These are phyloP conservation scores for Drosophila tripunctata DNA, from an alignment of 2,888 invertebrate species.

Conservation along the genomic window DNA sequence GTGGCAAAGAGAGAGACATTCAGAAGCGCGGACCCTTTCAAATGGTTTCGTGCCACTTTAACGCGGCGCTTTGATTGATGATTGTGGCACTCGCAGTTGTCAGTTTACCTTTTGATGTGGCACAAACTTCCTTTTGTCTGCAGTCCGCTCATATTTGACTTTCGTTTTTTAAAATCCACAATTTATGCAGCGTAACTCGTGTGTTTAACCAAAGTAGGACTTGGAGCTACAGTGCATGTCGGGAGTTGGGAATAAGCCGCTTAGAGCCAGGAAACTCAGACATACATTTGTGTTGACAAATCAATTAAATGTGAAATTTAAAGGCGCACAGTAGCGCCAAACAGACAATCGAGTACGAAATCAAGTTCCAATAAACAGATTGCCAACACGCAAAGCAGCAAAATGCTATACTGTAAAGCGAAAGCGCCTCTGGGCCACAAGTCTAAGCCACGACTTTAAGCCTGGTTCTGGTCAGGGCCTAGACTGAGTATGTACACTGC, in stretches of 20 bases:
- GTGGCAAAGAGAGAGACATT: constrained; percentile 3
- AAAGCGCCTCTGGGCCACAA: background rate
- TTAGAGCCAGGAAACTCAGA: constrained; percentile 54
- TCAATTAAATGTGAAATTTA: constrained; percentile 80
- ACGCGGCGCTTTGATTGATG: constrained; percentile 63
- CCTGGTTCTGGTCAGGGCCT: constrained; percentile 25
- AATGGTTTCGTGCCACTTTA: constrained; percentile 45
- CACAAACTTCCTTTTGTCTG: constrained; percentile 28
- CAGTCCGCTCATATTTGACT: constrained; percentile 31
- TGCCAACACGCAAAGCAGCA: constrained; percentile 35
- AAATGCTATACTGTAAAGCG: too few species aligned
- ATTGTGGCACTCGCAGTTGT: constrained; percentile 62
- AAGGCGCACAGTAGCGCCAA: constrained; percentile 65
- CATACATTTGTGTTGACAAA: constrained; percentile 78
- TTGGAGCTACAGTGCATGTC: constrained; percentile 36
- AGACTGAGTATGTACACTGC: constrained; percentile 31
- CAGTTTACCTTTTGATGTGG: constrained; percentile 63
- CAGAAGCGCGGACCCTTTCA: constrained; percentile 27
- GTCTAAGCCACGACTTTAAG: background rate
- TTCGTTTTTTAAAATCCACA: constrained; percentile 69
- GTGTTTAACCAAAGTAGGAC: constrained; percentile 52
- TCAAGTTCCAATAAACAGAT: constrained; percentile 32
- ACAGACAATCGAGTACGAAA: constrained; percentile 3
- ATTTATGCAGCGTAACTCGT: constrained; percentile 76
- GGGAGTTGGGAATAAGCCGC: constrained; percentile 49